Percentiles rank a stretch among this genome's conserved stretches.
Evolutionary conservation across 2,888 invertebrate genomes (phyloP).

Genomic region (Meteorus cinctellus): DNA sequence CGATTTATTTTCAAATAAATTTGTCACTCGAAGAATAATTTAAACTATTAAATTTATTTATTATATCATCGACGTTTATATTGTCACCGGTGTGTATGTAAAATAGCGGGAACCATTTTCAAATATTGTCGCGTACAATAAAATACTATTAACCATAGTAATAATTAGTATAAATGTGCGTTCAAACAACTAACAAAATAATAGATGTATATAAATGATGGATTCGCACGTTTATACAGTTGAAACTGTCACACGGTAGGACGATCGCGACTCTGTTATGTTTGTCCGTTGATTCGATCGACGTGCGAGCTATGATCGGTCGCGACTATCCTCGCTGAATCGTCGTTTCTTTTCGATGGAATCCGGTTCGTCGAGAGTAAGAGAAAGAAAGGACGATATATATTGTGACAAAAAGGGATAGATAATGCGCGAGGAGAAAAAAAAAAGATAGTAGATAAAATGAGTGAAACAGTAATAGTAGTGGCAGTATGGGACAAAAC

Average conservation of each 20-base stretch:
- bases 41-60: background rate
- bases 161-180: no score
- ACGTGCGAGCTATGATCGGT: slow-evolving; percentile 73
- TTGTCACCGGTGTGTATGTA: background rate
- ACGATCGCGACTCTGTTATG: background rate
- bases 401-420: slow-evolving; percentile 45
- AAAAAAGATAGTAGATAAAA: slow-evolving; percentile 34
- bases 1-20: background rate
- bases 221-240: slow-evolving; percentile 11
- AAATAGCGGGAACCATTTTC: slow-evolving; percentile 10
- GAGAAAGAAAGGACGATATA: slow-evolving; percentile 44
- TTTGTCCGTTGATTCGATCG: slow-evolving; percentile 69
- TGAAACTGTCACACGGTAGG: slow-evolving; percentile 36
- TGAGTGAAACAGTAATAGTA: slow-evolving; percentile 35
- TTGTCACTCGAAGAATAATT: slow-evolving; percentile 2
- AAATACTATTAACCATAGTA: no score
- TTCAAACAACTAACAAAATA: no score
- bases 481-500: slow-evolving; percentile 49
- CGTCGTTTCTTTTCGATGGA: slow-evolving; percentile 73
- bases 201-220: no score
- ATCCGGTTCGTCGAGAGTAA: slow-evolving; percentile 49
- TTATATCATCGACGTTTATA: background rate
- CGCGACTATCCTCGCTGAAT: slow-evolving; percentile 72
- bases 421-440: slow-evolving; percentile 43
- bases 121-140: background rate